A percentile compares a stretch with the other conserved stretches of the same genome.
These are phyloP conservation scores for Nothura maculosa DNA, from an alignment of 2,797 vertebrate species.

Conservation along the genomic window DNA sequence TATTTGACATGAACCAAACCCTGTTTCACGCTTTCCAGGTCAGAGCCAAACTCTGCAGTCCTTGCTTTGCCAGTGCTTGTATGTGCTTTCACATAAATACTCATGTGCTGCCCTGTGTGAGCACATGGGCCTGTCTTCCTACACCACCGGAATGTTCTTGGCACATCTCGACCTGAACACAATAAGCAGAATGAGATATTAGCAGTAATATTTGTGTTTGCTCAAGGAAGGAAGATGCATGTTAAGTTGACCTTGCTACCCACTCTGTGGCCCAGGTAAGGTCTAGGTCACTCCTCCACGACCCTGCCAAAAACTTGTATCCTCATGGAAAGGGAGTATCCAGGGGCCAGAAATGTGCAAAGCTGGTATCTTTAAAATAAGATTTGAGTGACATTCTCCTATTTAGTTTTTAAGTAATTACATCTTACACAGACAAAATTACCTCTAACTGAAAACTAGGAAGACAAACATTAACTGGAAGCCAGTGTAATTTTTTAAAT, in stretches of 20 bases:
- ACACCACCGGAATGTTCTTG: fast-evolving
- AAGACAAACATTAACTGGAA: background rate
- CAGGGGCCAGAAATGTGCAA: fast-evolving
- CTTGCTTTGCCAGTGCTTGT: fast-evolving
- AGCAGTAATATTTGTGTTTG: fast-evolving
- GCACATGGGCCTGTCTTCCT: fast-evolving
- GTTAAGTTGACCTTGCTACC: fast-evolving
- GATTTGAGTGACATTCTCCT: fast-evolving
- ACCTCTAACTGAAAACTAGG: background rate
- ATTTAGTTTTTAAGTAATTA: background rate
- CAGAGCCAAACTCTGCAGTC: fast-evolving
- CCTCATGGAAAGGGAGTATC: fast-evolving
- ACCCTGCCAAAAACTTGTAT: fast-evolving
- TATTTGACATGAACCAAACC: fast-evolving
- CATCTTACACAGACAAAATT: background rate
- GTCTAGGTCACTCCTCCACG: fast-evolving
- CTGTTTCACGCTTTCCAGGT: background rate
- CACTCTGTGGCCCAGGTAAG: too few relatives aligned
- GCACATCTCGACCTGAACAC: fast-evolving
- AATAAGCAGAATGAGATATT: too few relatives aligned
- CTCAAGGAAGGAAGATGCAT: fast-evolving
- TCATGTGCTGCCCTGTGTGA: fast-evolving
- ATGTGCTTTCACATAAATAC: fast-evolving
- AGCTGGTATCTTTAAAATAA: background rate
- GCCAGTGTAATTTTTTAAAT: background rate